Conservation (phyloP, 2,113 vertebrate genomes). For the Tupaia tana region DNA sequence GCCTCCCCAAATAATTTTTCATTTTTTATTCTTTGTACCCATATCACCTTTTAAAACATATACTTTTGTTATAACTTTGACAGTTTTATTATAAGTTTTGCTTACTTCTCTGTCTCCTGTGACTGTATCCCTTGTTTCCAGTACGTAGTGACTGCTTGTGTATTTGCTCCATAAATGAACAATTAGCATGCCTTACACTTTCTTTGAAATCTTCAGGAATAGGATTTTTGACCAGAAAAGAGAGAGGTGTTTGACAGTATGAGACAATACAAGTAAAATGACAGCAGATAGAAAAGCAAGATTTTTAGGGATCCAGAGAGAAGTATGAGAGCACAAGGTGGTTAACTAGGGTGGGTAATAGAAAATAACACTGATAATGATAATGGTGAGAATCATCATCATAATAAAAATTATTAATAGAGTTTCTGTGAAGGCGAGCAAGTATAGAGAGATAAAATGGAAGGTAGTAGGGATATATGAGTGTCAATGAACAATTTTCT, state of each 20-base stretch:
- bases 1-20: not conserved
- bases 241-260: not conserved
- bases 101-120: conserved; percentile 11
- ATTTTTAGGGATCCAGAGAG: conserved; percentile 17
- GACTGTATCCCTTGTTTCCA: not conserved
- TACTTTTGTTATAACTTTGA: conserved; percentile 32
- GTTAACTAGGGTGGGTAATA: not conserved
- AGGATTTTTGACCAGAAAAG: conserved; percentile 44
- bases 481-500: conserved; percentile 29
- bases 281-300: not conserved
- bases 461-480: not conserved
- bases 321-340: not conserved
- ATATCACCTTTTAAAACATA: not conserved
- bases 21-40: conserved; percentile 23
- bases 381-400: not conserved
- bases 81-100: conserved; percentile 35
- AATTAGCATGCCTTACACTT: not conserved
- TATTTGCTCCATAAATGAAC: conserved; percentile 48
- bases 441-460: not conserved
- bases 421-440: not conserved
- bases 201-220: conserved; percentile 23
- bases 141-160: not conserved
- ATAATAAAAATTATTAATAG: not conserved
- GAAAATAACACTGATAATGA: not conserved
- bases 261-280: conserved; percentile 12